Percentiles rank a stretch among this genome's conserved stretches.
These are phyloP conservation scores for Volucella inanis DNA, from an alignment of 2,888 invertebrate genomes.

Conservation along the genomic window DNA sequence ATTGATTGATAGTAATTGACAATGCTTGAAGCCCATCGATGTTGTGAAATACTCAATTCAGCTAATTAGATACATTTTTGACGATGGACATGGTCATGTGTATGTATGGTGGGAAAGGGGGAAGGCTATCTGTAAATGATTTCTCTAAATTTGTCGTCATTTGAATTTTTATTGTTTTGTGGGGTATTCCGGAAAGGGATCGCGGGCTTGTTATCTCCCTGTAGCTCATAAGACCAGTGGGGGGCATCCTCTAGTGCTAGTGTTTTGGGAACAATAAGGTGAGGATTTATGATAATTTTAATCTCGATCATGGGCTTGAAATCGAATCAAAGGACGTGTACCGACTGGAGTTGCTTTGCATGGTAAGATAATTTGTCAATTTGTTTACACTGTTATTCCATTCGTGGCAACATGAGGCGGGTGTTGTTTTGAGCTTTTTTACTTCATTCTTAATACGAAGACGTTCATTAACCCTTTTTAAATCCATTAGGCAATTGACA, in stretches of 20 bases:
- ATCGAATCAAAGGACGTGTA: slow-evolving; percentile 40
- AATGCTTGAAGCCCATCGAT: slow-evolving; percentile 22
- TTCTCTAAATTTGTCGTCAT: slow-evolving; percentile 41
- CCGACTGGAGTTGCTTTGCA: slow-evolving; percentile 74
- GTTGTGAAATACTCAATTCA: slow-evolving; percentile 22
- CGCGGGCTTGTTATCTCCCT: slow-evolving; percentile 23
- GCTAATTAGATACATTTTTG: slow-evolving; percentile 37
- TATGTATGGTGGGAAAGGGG: neutral
- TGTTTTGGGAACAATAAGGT: slow-evolving; percentile 36
- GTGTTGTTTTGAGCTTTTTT: too few species aligned
- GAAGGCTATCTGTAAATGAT: slow-evolving; percentile 36
- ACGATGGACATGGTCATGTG: neutral
- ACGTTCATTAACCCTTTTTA: too few species aligned
- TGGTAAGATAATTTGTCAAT: slow-evolving; percentile 81
- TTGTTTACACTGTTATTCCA: slow-evolving; percentile 77
- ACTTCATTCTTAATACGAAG: too few species aligned
- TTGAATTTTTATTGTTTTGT: slow-evolving; percentile 41
- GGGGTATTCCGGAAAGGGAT: neutral
- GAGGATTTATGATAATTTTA: slow-evolving; percentile 69
- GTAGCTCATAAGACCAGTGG: neutral
- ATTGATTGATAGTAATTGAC: slow-evolving; percentile 46
- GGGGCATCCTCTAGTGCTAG: slow-evolving; percentile 3
- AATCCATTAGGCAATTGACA: too few species aligned
- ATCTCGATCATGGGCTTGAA: slow-evolving; percentile 24
- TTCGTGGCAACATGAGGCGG: slow-evolving; percentile 39